Evolutionary conservation across 2,888 invertebrate genomes (phyloP).

Genomic region (Ptilodon capucinus): DNA sequence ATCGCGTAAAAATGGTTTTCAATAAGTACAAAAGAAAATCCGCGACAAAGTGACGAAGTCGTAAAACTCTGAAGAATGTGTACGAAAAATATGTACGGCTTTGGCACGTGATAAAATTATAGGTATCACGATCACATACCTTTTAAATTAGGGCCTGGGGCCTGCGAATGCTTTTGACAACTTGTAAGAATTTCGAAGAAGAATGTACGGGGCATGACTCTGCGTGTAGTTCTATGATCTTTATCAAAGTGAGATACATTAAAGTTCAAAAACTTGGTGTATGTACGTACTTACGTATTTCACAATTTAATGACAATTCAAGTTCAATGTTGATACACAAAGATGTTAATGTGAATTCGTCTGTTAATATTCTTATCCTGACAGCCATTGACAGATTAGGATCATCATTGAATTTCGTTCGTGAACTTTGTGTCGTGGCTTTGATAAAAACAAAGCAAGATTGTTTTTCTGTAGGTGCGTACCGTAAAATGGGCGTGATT

Average conservation of each 20-base stretch:
- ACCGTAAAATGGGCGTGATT: conserved; percentile 44
- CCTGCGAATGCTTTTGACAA: conserved; percentile 62
- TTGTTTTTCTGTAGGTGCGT: conserved; percentile 19
- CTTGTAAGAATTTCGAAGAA: conserved; percentile 57
- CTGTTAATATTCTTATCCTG: not conserved
- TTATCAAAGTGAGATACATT: conserved; percentile 12
- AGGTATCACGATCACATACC: conserved; percentile 49
- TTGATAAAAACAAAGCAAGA: conserved; percentile 11
- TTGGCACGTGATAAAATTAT: conserved; percentile 67
- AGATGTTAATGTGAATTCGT: not conserved
- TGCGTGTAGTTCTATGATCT: conserved; percentile 16
- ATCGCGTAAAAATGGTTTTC: conserved; percentile 16
- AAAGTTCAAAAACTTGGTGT: not conserved
- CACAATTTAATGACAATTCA: not conserved
- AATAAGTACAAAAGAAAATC: conserved; percentile 23
- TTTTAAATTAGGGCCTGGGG: conserved; percentile 51
- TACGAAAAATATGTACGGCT: conserved; percentile 47
- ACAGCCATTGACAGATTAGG: not conserved
- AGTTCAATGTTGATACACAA: not conserved
- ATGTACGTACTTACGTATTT: too few species aligned
- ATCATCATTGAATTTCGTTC: not conserved
- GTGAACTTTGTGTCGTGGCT: conserved; percentile 5
- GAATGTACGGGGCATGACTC: conserved; percentile 59
- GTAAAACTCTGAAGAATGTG: conserved; percentile 43
- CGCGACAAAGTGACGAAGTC: conserved; percentile 39